Evolutionary conservation across 2,888 invertebrate genomes (phyloP).

Genomic region (Amitus sp.): DNA sequence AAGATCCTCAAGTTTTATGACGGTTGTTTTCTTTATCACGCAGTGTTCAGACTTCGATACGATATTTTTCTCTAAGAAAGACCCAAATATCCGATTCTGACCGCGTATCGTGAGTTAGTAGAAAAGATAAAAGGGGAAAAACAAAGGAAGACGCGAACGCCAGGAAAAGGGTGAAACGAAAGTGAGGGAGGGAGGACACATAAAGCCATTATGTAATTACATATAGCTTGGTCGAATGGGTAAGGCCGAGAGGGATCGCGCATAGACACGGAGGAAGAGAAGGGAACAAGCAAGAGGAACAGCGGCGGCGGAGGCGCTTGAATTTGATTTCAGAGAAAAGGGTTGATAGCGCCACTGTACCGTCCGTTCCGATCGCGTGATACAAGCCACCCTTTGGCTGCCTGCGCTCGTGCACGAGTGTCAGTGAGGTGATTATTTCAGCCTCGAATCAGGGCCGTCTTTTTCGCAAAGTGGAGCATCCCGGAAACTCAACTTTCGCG

Average conservation of each 20-base stretch:
- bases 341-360: slow-evolving; percentile 52
- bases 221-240: slow-evolving; percentile 51
- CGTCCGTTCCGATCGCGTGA: slow-evolving; percentile 60
- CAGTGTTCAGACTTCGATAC: too few species aligned
- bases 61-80: too few species aligned
- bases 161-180: slow-evolving; percentile 23
- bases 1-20: too few species aligned
- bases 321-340: slow-evolving; percentile 63
- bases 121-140: slow-evolving; percentile 16
- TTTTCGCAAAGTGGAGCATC: not conserved
- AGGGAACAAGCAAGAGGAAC: slow-evolving; percentile 12
- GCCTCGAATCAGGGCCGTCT: not conserved
- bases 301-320: slow-evolving; percentile 41
- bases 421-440: slow-evolving; percentile 6
- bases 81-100: too few species aligned
- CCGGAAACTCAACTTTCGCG: not conserved
- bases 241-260: slow-evolving; percentile 19
- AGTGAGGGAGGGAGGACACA: slow-evolving; percentile 46
- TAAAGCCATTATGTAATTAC: slow-evolving; percentile 62
- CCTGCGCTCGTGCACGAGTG: slow-evolving; percentile 30
- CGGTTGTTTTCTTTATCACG: too few species aligned
- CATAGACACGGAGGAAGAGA: slow-evolving; percentile 26
- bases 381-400: slow-evolving; percentile 51
- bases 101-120: too few species aligned
- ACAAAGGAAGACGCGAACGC: slow-evolving; percentile 6